Conservation (phyloP, 2,888 invertebrate genomes). For the Apodemia duryi region DNA sequence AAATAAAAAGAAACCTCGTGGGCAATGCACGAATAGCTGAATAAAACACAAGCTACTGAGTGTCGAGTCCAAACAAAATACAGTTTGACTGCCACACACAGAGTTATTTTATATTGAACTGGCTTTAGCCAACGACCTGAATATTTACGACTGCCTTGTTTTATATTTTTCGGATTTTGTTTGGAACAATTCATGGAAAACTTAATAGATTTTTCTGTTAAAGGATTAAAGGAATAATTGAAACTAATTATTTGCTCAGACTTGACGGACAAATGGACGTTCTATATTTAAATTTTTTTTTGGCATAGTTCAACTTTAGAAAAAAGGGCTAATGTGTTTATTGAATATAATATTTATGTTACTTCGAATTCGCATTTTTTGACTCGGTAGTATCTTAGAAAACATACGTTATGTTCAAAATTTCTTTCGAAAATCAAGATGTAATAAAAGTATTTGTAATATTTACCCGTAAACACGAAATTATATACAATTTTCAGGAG, state of each 20-base stretch:
- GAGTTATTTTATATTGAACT: constrained; percentile 8
- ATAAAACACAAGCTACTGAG: background rate
- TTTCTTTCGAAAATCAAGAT: too few relatives aligned
- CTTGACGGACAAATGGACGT: background rate
- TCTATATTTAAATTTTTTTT: too few relatives aligned
- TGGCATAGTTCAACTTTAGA: too few relatives aligned
- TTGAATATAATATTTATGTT: too few relatives aligned
- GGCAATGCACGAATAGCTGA: background rate
- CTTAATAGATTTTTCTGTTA: background rate
- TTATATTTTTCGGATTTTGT: constrained; percentile 8
- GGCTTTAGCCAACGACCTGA: background rate
- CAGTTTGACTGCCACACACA: constrained; percentile 1
- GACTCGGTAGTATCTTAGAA: too few relatives aligned
- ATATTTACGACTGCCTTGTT: constrained; percentile 5
- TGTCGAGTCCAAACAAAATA: background rate
- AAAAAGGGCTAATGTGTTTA: too few relatives aligned
- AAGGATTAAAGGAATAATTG: background rate
- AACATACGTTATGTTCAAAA: too few relatives aligned
- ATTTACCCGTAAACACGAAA: too few relatives aligned
- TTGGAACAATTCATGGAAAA: background rate
- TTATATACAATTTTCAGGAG: too few relatives aligned
- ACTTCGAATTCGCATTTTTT: too few relatives aligned
- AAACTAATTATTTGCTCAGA: background rate
- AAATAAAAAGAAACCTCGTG: too few relatives aligned
- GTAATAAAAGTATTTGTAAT: too few relatives aligned